A percentile compares a stretch with the other conserved stretches of the same genome.
Evolutionary conservation across 2,888 invertebrate species (phyloP).

Genomic region (Gonocerus acuteangulatus): DNA sequence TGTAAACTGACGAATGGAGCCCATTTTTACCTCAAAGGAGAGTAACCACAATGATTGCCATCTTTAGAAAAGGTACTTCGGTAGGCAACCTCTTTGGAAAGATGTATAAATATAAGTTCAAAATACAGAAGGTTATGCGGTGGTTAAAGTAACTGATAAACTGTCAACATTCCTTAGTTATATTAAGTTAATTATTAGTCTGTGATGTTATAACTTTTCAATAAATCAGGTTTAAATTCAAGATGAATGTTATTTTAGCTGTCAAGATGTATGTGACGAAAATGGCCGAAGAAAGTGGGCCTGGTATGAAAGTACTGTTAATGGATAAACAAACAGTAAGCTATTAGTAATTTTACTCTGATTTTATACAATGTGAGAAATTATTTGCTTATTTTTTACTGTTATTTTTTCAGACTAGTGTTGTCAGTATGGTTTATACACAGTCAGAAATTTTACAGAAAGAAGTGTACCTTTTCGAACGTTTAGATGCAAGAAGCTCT

Average conservation of each 20-base stretch:
- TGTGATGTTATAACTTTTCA: no score
- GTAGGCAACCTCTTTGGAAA: no score
- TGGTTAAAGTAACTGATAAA: no score
- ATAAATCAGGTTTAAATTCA: background rate
- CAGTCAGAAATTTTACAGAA: constrained; percentile 97
- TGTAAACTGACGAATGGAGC: no score
- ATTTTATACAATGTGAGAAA: background rate
- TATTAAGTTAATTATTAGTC: no score
- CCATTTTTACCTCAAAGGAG: no score
- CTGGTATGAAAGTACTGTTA: constrained; percentile 96
- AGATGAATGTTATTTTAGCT: constrained; percentile 86
- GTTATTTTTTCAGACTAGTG: constrained; percentile 64
- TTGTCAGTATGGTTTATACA: constrained; percentile 95
- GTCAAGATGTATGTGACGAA: constrained; percentile 90
- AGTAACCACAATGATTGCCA: no score
- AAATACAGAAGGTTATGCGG: no score
- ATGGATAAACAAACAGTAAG: constrained; percentile 95
- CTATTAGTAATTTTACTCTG: background rate
- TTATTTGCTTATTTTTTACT: background rate
- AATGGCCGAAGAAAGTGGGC: constrained; percentile 96
- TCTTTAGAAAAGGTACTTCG: no score
- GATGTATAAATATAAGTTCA: no score
- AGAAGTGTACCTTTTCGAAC: constrained; percentile 93
- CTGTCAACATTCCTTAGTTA: no score
- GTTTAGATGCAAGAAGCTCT: constrained; percentile 59